Percentiles rank a stretch among this genome's conserved stretches.
phyloP scores from a whole-genome alignment of 2,888 invertebrate genomes.

The Ophion obscuratus region DNA sequence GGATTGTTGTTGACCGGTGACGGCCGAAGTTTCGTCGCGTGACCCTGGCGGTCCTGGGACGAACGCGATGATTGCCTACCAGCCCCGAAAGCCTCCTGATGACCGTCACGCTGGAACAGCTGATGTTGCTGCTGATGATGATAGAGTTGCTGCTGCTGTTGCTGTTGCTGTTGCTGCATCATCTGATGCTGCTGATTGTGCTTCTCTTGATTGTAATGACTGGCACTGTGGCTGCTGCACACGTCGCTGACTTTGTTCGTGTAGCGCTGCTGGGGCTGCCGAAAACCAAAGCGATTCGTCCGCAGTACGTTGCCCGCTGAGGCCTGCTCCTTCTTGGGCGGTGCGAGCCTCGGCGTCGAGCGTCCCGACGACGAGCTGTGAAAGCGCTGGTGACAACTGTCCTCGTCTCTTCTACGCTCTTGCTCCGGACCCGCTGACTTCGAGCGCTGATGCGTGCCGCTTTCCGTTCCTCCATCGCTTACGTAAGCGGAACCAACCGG shows the following conservation, averaged over 20 bases:
- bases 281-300: conserved; percentile 91
- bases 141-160: conserved; percentile 72
- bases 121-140: conserved; percentile 72
- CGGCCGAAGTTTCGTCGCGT: conserved; percentile 82
- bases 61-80: conserved; percentile 65
- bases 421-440: conserved; percentile 83
- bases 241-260: conserved; percentile 89
- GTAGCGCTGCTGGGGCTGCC: conserved; percentile 87
- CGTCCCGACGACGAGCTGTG: conserved; percentile 85
- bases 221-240: conserved; percentile 84
- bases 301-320: conserved; percentile 86
- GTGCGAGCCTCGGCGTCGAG: conserved; percentile 88
- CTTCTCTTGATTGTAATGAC: conserved; percentile 85
- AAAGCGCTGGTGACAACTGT: conserved; percentile 77
- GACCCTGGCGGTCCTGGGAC: conserved; percentile 66
- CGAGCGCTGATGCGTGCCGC: conserved; percentile 83
- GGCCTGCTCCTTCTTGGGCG: conserved; percentile 89
- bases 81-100: conserved; percentile 66
- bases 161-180: conserved; percentile 56
- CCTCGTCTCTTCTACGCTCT: conserved; percentile 84
- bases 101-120: conserved; percentile 66
- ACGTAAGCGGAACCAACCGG: conserved; percentile 73
- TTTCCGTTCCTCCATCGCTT: conserved; percentile 72
- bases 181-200: conserved; percentile 74
- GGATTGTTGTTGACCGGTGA: conserved; percentile 83